Conservation (phyloP, 2,797 vertebrate species). For the Erpetoichthys calabaricus region DNA sequence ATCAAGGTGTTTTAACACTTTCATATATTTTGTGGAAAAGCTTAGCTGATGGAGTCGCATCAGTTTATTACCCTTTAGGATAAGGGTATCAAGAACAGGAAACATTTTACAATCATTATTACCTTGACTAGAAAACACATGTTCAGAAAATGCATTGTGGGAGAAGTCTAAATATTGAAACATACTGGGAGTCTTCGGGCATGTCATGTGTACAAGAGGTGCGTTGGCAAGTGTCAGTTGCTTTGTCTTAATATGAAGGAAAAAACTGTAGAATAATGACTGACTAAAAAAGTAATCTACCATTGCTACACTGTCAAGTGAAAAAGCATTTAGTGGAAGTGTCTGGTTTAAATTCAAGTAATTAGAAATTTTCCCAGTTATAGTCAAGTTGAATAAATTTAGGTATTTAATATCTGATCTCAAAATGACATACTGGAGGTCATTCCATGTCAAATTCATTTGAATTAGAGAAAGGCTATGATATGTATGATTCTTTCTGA, state of each 20-base stretch:
- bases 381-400: slow-evolving; percentile 24
- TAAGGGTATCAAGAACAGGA: slow-evolving; percentile 37
- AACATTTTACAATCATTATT: slow-evolving; percentile 48
- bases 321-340: slow-evolving; percentile 37
- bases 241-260: slow-evolving; percentile 58
- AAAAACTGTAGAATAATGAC: slow-evolving; percentile 41
- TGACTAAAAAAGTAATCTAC: slow-evolving; percentile 45
- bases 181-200: slow-evolving; percentile 47
- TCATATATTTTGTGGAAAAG: slow-evolving; percentile 52
- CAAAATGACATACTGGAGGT: slow-evolving; percentile 33
- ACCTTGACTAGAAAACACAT: slow-evolving; percentile 44
- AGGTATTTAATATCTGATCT: slow-evolving; percentile 41
- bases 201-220: slow-evolving; percentile 63
- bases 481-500: slow-evolving; percentile 27
- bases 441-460: slow-evolving; percentile 39
- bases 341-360: accelerated
- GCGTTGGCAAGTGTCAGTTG: slow-evolving; percentile 47
- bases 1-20: slow-evolving; percentile 52
- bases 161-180: slow-evolving; percentile 58
- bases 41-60: slow-evolving; percentile 45
- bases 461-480: slow-evolving; percentile 46
- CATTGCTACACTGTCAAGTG: slow-evolving; percentile 23
- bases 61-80: slow-evolving; percentile 56
- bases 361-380: accelerated
- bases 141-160: slow-evolving; percentile 56